Conservation (phyloP, 2,113 vertebrate genomes). For the Sinosuthora webbiana region DNA sequence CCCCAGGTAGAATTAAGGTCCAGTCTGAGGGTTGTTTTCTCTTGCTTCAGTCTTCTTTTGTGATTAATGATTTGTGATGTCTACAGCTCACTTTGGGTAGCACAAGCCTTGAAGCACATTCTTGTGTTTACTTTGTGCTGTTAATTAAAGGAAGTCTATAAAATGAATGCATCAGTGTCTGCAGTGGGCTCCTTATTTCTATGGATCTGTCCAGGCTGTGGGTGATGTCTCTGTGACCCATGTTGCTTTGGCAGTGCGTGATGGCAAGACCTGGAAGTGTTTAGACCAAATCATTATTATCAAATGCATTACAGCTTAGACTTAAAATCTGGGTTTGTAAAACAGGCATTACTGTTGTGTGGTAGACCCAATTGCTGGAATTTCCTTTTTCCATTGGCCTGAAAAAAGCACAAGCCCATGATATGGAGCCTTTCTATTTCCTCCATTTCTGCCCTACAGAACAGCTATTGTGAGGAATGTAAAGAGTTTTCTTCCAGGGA, state of each 20-base stretch:
- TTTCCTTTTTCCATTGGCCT: background rate
- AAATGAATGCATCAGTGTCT: background rate
- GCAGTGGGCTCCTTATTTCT: background rate
- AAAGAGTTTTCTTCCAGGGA: constrained; percentile 3
- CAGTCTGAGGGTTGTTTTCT: background rate
- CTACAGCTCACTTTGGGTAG: background rate
- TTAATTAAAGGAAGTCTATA: background rate
- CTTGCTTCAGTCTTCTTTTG: background rate
- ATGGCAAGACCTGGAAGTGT: background rate
- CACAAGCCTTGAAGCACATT: background rate
- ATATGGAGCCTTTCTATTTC: background rate
- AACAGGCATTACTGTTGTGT: background rate
- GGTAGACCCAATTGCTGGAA: background rate
- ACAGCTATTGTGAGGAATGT: background rate
- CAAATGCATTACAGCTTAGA: background rate
- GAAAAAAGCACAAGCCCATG: background rate
- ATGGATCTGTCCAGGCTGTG: background rate
- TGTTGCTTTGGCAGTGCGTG: rapidly evolving
- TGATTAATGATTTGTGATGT: background rate
- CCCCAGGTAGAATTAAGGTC: background rate
- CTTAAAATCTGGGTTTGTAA: background rate
- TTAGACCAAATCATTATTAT: background rate
- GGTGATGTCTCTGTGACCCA: background rate
- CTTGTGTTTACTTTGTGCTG: background rate
- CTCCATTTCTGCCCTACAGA: background rate